These are phyloP conservation scores for Hypothenemus hampei DNA, from an alignment of 1,140 invertebrate genomes.

Conservation along the genomic window DNA sequence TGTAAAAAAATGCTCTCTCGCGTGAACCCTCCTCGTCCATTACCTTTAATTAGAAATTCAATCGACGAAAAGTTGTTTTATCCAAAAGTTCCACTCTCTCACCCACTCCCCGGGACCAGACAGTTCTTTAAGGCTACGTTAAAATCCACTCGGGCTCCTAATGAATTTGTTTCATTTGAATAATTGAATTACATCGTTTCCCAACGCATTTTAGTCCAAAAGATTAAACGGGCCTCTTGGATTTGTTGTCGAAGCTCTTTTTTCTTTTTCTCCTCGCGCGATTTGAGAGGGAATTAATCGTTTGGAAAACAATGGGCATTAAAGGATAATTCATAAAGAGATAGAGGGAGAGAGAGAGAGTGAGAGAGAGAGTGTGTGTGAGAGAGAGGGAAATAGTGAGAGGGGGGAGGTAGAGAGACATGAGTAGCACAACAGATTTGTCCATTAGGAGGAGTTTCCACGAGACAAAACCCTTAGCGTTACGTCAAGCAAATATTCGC, in stretches of 20 bases:
- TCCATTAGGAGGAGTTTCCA: neutral
- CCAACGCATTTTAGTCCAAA: slow-evolving; percentile 22
- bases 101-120: too few relatives aligned
- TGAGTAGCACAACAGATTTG: neutral
- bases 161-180: slow-evolving; percentile 31
- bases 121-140: slow-evolving; percentile 23
- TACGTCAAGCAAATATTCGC: neutral
- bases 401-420: neutral
- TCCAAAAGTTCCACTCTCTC: slow-evolving; percentile 4
- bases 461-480: neutral
- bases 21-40: slow-evolving; percentile 7
- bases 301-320: neutral
- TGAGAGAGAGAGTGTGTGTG: too few relatives aligned
- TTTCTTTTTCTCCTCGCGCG: neutral
- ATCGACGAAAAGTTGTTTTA: neutral
- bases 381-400: too few relatives aligned
- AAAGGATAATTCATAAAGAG: neutral
- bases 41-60: slow-evolving; percentile 13
- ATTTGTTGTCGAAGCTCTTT: slow-evolving; percentile 6
- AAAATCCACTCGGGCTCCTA: slow-evolving; percentile 28
- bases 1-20: too few relatives aligned
- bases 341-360: too few relatives aligned
- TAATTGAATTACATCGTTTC: slow-evolving; percentile 28
- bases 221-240: slow-evolving; percentile 18
- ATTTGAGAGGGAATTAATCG: too few relatives aligned